These are phyloP conservation scores for Xenopus petersii DNA, from an alignment of 2,797 vertebrate species.

Conservation along the genomic window DNA sequence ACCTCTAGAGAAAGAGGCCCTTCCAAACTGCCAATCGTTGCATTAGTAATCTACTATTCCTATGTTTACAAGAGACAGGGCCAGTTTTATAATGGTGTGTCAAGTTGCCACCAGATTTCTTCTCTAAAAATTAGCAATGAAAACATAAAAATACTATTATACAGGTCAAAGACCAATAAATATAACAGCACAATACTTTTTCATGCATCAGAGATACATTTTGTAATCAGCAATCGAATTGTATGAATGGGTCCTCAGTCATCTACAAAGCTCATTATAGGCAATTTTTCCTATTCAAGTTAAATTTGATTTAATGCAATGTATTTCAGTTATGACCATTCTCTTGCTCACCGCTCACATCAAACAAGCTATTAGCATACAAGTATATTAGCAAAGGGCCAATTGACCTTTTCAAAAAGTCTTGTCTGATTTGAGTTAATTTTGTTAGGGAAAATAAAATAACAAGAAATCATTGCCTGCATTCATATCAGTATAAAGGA, in stretches of 20 bases:
- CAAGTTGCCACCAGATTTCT: conserved; percentile 6
- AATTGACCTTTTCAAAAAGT: conserved; percentile 58
- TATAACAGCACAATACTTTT: conserved; percentile 12
- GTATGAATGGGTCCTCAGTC: conserved; percentile 48
- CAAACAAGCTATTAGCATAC: conserved; percentile 54
- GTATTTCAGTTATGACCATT: conserved; percentile 52
- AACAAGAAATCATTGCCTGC: conserved; percentile 44
- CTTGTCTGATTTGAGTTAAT: conserved; percentile 51
- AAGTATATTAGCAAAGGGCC: conserved; percentile 45
- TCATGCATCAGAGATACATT: conserved; percentile 34
- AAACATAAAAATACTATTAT: conserved; percentile 7
- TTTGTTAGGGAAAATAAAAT: conserved; percentile 54
- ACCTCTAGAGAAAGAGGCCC: no score
- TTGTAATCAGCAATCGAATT: conserved; percentile 44
- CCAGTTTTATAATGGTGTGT: conserved; percentile 5
- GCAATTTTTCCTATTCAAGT: conserved; percentile 51
- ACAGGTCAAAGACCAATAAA: conserved; percentile 38
- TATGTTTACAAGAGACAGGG: no score
- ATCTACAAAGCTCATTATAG: conserved; percentile 51
- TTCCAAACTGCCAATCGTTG: no score
- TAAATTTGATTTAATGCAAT: conserved; percentile 56
- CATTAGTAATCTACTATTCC: no score
- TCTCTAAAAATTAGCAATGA: conserved; percentile 6
- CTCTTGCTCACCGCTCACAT: conserved; percentile 53
- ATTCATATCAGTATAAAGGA: conserved; percentile 44